Conservation (phyloP, 1,140 invertebrate species). For the honey bee (Apis mellifera) region DNA sequence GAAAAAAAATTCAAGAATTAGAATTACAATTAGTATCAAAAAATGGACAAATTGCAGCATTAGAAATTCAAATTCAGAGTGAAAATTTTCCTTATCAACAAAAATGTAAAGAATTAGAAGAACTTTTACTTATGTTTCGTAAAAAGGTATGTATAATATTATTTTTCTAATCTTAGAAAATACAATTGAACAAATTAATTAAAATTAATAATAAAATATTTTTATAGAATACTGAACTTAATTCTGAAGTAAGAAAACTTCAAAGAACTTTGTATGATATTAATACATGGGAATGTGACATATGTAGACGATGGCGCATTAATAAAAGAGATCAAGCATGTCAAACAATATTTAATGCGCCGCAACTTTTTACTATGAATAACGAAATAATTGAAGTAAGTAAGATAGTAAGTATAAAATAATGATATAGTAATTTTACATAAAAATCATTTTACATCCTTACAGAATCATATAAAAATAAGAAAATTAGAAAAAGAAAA, state of each 20-base stretch:
- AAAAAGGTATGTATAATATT: slow-evolving; percentile 64
- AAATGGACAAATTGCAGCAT: slow-evolving; percentile 69
- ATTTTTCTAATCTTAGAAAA: not conserved
- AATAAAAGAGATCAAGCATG: slow-evolving; percentile 65
- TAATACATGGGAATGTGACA: slow-evolving; percentile 65
- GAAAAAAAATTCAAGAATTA: slow-evolving; percentile 67
- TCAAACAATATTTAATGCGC: slow-evolving; percentile 62
- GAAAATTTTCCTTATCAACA: slow-evolving; percentile 72
- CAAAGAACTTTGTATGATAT: slow-evolving; percentile 51
- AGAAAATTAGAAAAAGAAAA: slow-evolving; percentile 69
- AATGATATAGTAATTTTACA: not conserved
- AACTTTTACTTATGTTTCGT: slow-evolving; percentile 50
- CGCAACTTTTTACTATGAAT: slow-evolving; percentile 56
- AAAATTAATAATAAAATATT: slow-evolving; percentile 15
- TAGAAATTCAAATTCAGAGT: slow-evolving; percentile 72
- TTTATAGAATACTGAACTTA: slow-evolving; percentile 64
- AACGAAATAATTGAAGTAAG: slow-evolving; percentile 71
- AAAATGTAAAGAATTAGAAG: slow-evolving; percentile 71
- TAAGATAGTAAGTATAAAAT: slow-evolving; percentile 25
- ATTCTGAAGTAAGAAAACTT: slow-evolving; percentile 56
- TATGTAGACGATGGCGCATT: slow-evolving; percentile 63
- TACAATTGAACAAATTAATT: not conserved
- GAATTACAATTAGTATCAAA: slow-evolving; percentile 71
- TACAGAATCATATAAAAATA: slow-evolving; percentile 64
- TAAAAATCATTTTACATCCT: not conserved